Conservation (phyloP, 2,797 vertebrate species). For the Melanotaenia maccullochi region DNA sequence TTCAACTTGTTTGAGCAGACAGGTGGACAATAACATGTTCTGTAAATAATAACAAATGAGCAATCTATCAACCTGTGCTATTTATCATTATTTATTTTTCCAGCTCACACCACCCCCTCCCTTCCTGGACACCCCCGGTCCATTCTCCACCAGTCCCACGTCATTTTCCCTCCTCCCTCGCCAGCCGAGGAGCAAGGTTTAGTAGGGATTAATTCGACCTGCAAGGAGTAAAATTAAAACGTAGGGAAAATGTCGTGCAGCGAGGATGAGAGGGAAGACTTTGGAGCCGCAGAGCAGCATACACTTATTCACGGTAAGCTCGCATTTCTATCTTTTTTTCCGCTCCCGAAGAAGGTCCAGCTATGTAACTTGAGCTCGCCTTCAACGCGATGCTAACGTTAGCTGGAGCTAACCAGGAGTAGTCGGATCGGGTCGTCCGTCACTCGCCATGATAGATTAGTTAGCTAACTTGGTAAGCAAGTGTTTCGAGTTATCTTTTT, state of each 20-base stretch:
- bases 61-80: slow-evolving; percentile 26
- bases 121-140: slow-evolving; percentile 79
- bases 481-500: slow-evolving; percentile 21
- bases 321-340: background rate
- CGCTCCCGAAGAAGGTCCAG: slow-evolving; percentile 58
- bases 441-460: slow-evolving; percentile 72
- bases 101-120: slow-evolving; percentile 68
- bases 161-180: slow-evolving; percentile 83
- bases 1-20: slow-evolving; percentile 65
- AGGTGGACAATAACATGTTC: slow-evolving; percentile 45
- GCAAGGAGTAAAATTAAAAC: slow-evolving; percentile 53
- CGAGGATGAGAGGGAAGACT: slow-evolving; percentile 84
- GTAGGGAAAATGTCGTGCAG: slow-evolving; percentile 81
- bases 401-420: slow-evolving; percentile 68
- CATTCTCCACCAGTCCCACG: slow-evolving; percentile 78
- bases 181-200: slow-evolving; percentile 73
- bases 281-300: slow-evolving; percentile 72
- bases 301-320: slow-evolving; percentile 80
- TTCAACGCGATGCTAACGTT: slow-evolving; percentile 66
- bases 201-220: slow-evolving; percentile 72
- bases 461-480: slow-evolving; percentile 70
- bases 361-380: slow-evolving; percentile 65
- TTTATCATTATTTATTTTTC: slow-evolving; percentile 53
- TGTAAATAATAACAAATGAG: slow-evolving; percentile 16
- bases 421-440: slow-evolving; percentile 55